Evolutionary conservation across 2,888 invertebrate genomes (phyloP), one percentile per base, ranked within the genome.

Genomic region (Harmothoe impar): DNA sequence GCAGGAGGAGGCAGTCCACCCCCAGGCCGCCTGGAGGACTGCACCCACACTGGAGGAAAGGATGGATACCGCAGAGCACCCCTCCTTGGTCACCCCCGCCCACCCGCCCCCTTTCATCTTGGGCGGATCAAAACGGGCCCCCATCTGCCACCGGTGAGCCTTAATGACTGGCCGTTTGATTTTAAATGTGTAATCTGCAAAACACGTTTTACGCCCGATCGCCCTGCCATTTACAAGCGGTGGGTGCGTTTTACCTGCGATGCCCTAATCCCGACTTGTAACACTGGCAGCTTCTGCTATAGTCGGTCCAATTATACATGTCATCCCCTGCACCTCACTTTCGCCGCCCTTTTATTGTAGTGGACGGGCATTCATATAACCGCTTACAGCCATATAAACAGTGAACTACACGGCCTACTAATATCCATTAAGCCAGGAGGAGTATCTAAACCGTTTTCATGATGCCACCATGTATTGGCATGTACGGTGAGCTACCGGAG

Each of bases 1-100:
- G 72, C 72, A 72, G 29, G 72, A 72, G 72, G 72, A 72, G 72
- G 62, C 62, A 62, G 62, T 62, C 62, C 62, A n/a, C 62, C 62
- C n/a, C 23, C 23, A 62, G 62, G 62, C 23, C 62, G n/a, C 62
- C 25, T 29, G 72, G 72, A 29, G 72, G n/a, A 72, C n/a, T 72
- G 72, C 15, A 29, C 29, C 72, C 31, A 25, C 5, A 72, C 29
- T 20, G 15, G 29, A 23, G 15, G 72, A 25, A n/a, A 29, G 25
- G 72, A 29, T 72, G 72, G 25, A 72, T 72, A 72, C 72, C 72
- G 62, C n/a, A n/a, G 62, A 62, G 62, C n/a, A 25, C 25, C 31
- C 72, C 72, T 72, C 72, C 72, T 0, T 29, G 62, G 62, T 62
- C 62, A n/a, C 23, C 20, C 23, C 62, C n/a, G 62, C 62, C 43